These are phyloP conservation scores for Brachionus sp. DNA, from an alignment of 1,140 invertebrate species.

Conservation along the genomic window DNA sequence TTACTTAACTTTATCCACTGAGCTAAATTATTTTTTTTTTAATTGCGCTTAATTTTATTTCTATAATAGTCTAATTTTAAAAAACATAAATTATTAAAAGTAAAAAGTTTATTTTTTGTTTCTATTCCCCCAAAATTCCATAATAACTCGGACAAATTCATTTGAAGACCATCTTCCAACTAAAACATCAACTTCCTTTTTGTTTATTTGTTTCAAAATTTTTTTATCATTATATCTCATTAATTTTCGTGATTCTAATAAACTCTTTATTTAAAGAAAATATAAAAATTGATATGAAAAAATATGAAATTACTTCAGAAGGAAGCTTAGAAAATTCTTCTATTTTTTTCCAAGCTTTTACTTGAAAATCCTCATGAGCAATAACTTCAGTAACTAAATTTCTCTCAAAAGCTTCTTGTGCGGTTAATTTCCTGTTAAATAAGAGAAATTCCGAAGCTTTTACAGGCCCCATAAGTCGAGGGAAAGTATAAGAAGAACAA, in stretches of 20 bases:
- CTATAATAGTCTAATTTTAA: not conserved
- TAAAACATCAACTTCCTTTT: slow-evolving; percentile 63
- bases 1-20: not conserved
- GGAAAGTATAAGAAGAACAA: slow-evolving; percentile 77
- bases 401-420: slow-evolving; percentile 40
- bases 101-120: slow-evolving; percentile 13
- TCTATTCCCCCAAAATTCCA: slow-evolving; percentile 48
- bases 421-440: slow-evolving; percentile 39
- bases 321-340: slow-evolving; percentile 47
- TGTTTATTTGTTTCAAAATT: slow-evolving; percentile 62
- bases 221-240: slow-evolving; percentile 59
- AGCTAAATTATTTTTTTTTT: not conserved
- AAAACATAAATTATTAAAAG: not conserved
- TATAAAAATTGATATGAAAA: not conserved
- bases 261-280: slow-evolving; percentile 54
- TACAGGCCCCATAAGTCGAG: slow-evolving; percentile 52
- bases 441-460: slow-evolving; percentile 22
- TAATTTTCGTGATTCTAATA: slow-evolving; percentile 64
- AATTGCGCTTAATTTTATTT: not conserved
- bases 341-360: slow-evolving; percentile 50
- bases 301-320: not conserved
- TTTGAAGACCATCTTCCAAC: slow-evolving; percentile 65
- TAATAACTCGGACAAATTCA: slow-evolving; percentile 64
- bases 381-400: slow-evolving; percentile 64
- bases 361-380: slow-evolving; percentile 61